A percentile compares a stretch with the other conserved stretches of the same genome.
These are phyloP conservation scores for Grus americana DNA, from an alignment of 2,113 vertebrate genomes.

Conservation along the genomic window DNA sequence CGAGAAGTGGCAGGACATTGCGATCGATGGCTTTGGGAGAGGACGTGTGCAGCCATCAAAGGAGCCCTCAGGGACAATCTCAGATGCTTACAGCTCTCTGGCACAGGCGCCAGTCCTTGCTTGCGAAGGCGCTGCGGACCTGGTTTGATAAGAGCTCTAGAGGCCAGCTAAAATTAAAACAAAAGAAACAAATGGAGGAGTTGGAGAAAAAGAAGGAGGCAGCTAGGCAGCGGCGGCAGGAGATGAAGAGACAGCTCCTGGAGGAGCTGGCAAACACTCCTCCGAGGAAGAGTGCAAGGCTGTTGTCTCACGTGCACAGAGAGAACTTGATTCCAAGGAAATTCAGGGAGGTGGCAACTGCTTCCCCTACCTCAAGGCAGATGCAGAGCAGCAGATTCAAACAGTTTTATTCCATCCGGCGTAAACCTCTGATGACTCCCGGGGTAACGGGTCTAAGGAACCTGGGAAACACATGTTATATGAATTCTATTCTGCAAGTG, in stretches of 20 bases:
- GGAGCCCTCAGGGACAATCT: conserved; percentile 76
- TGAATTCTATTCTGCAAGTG: conserved; percentile 99
- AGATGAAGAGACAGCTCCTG: conserved; percentile 89
- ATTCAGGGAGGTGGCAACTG: conserved; percentile 76
- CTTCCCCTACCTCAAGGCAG: conserved; percentile 69
- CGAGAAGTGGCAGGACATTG: conserved; percentile 82
- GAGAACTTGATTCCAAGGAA: conserved; percentile 84
- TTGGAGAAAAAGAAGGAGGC: conserved; percentile 84
- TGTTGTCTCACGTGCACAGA: conserved; percentile 85
- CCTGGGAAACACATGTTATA: conserved; percentile 98
- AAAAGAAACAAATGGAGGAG: conserved; percentile 79
- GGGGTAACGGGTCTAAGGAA: conserved; percentile 96
- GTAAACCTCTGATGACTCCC: conserved; percentile 84
- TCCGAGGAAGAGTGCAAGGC: conserved; percentile 92
- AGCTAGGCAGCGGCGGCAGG: conserved; percentile 83
- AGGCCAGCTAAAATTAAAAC: conserved; percentile 78
- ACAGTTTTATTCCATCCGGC: conserved; percentile 77
- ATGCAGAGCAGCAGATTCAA: conserved; percentile 63
- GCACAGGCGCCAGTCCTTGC: conserved; percentile 88
- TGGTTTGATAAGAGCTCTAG: conserved; percentile 83
- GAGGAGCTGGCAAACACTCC: conserved; percentile 90
- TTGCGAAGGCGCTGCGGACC: conserved; percentile 80
- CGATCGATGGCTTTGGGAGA: conserved; percentile 80
- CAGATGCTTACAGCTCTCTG: conserved; percentile 89
- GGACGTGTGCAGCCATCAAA: conserved; percentile 63